Evolutionary conservation across 2,797 vertebrate species (phyloP), one percentile per base, ranked within the genome.

Genomic region (Martes flavigula): DNA sequence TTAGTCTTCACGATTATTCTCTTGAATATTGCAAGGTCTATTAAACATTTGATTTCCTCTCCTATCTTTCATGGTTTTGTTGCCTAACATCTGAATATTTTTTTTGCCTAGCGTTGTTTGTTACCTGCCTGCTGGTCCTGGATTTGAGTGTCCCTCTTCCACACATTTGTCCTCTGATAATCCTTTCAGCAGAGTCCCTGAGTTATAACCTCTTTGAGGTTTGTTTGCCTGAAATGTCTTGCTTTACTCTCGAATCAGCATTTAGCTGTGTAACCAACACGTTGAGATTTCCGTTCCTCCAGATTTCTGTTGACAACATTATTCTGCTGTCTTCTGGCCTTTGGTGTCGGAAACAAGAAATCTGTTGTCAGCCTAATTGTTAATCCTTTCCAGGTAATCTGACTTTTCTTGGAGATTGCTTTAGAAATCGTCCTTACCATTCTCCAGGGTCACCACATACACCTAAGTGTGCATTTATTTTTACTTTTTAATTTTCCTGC

Each of bases 221-320:
- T 70, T 51, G 14, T 82, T 60, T 70, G 23, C 23, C 92, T 27
- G 25, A 78, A 78, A 23, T 15, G 18, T 46, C 62, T 72, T 23
- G 20, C 78, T 91, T 92, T 8, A 46, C 35, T 70, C 84, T 72
- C 62, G 21, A 72, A 40, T 46, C 78, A 84, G 43, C 20, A 48
- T 40, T 64, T 40, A 21, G 17, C 70, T 79, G 32, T n/a, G 25
- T 18, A 8, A 8, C 70, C 23, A 72, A 72, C 32, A 15, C 20
- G 23, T 1, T 72, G 35, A 38, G 43, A 62, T 35, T 54, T 62
- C 21, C 1, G 25, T 40, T 54, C 15, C 1, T 1, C 40, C 56
- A 14, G 27, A n/a, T n/a, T n/a, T 66, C 4, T 43, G 62, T 58
- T 66, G n/a, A 87, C 21, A 27, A 27, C 70, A 54, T 38, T 46